A percentile compares a stretch with the other conserved stretches of the same genome.
Conservation (phyloP, 1,140 invertebrate species). For the Eulimnadia texana region DNA sequence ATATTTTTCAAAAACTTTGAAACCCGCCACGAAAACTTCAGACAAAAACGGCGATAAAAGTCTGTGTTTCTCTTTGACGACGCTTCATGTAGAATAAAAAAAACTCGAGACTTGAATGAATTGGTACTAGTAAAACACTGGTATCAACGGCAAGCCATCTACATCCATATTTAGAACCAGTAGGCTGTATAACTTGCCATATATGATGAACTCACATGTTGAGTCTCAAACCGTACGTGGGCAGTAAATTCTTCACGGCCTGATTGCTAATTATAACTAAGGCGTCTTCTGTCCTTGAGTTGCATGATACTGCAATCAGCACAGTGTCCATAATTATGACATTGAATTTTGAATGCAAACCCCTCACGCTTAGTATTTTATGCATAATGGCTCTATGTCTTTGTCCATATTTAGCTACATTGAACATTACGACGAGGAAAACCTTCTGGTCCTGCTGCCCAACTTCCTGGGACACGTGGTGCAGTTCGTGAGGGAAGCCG, state of each 20-base stretch:
- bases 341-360: no score
- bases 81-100: no score
- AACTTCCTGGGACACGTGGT: conserved; percentile 24
- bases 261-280: background rate
- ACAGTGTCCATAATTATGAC: background rate
- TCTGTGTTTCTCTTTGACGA: no score
- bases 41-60: no score
- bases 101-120: no score
- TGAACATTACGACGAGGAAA: conserved; percentile 22
- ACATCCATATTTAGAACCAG: background rate
- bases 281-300: background rate
- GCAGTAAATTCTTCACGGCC: background rate
- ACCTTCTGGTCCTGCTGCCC: conserved; percentile 24
- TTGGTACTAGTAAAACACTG: no score
- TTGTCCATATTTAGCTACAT: conserved; percentile 23
- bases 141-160: background rate
- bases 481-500: conserved; percentile 24
- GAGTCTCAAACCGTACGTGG: background rate
- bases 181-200: background rate
- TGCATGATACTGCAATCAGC: background rate
- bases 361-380: no score
- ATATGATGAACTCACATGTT: background rate
- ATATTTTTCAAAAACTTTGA: no score
- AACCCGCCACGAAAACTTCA: no score
- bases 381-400: no score